phyloP scores from a whole-genome alignment of 2,113 vertebrate genomes.

The Corythornis cristatus region DNA sequence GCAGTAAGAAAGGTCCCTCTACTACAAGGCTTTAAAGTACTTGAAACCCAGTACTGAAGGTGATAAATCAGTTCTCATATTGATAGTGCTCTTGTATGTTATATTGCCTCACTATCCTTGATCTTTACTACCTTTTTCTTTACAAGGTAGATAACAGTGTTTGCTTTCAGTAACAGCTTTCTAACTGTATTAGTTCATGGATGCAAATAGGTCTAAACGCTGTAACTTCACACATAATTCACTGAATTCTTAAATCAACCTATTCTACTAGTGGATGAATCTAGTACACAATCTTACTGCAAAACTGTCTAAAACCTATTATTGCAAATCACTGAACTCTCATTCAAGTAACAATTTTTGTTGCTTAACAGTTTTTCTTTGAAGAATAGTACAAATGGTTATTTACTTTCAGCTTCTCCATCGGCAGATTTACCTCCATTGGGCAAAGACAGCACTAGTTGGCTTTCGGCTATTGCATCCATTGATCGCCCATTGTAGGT shows the following conservation, averaged over 20 bases:
- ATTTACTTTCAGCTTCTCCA: constrained; percentile 68
- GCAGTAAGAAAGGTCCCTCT: background rate
- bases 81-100: background rate
- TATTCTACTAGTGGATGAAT: background rate
- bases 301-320: background rate
- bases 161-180: constrained; percentile 38
- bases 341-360: background rate
- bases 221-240: background rate
- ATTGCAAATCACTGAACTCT: background rate
- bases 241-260: background rate
- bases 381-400: constrained; percentile 51
- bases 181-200: background rate
- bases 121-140: background rate
- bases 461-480: constrained; percentile 77
- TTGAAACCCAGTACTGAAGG: background rate
- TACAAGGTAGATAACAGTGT: background rate
- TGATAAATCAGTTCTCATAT: background rate
- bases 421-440: constrained; percentile 80
- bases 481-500: constrained; percentile 80
- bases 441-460: constrained; percentile 83
- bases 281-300: background rate
- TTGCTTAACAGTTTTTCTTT: constrained; percentile 5
- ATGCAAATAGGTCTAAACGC: background rate
- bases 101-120: background rate
- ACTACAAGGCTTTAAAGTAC: background rate